phyloP scores from a whole-genome alignment of 2,888 invertebrate species.

The Melanargia galathea region DNA sequence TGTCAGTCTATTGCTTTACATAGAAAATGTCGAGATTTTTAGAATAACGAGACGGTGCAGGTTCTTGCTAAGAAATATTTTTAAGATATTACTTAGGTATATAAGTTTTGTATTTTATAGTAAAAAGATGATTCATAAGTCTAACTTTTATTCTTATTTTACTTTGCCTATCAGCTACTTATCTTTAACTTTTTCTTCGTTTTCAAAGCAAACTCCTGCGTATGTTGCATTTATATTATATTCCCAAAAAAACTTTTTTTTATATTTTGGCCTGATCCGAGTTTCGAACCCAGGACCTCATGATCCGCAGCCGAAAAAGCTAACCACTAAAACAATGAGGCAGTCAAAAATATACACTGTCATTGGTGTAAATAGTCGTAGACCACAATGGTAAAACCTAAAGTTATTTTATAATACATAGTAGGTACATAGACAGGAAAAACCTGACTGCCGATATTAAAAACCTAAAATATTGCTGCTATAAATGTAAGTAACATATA shows the following conservation, averaged over 20 bases:
- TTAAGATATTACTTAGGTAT: slow-evolving; percentile 17
- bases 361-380: not conserved
- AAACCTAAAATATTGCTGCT: not conserved
- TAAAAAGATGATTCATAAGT: slow-evolving; percentile 5
- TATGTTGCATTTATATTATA: not conserved
- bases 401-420: not conserved
- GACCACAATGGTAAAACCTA: not conserved
- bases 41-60: slow-evolving; percentile 34
- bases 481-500: not conserved
- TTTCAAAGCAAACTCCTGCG: not conserved
- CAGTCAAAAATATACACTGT: too few relatives aligned
- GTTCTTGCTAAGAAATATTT: slow-evolving; percentile 26
- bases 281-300: too few relatives aligned
- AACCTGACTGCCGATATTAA: not conserved
- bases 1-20: slow-evolving; percentile 41
- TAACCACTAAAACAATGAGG: not conserved
- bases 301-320: too few relatives aligned
- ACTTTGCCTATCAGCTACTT: not conserved
- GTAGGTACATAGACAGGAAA: not conserved
- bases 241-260: not conserved
- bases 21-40: slow-evolving; percentile 37
- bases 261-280: not conserved
- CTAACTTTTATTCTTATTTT: not conserved
- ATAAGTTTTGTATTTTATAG: slow-evolving; percentile 8
- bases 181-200: not conserved